These are phyloP conservation scores for Fragum sueziense DNA, from an alignment of 2,888 invertebrate genomes.

Conservation along the genomic window DNA sequence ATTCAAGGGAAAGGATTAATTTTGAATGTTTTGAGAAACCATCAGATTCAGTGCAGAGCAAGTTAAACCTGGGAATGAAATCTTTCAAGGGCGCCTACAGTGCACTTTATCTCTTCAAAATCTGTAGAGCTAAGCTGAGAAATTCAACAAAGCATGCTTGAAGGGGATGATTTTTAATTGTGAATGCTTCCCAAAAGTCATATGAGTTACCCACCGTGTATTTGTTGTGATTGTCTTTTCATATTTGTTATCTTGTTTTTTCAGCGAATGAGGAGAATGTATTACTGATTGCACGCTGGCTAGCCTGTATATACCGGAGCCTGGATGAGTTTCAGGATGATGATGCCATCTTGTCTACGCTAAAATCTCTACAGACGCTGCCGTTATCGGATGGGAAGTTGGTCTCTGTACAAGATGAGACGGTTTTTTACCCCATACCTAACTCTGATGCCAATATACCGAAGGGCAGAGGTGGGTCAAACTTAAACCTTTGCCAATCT, in stretches of 20 bases:
- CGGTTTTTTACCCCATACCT: conserved; percentile 76
- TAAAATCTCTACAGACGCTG: conserved; percentile 72
- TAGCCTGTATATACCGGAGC: conserved; percentile 79
- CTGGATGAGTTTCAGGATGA: conserved; percentile 78
- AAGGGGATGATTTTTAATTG: no score
- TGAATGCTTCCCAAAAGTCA: no score
- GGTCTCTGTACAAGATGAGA: conserved; percentile 68
- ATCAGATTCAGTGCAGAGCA: no score
- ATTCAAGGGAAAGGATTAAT: no score
- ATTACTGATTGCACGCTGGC: conserved; percentile 66
- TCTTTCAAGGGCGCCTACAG: no score
- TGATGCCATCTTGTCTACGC: conserved; percentile 65
- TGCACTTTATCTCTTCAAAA: no score
- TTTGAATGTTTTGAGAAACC: no score
- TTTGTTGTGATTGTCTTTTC: no score
- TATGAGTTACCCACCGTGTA: no score
- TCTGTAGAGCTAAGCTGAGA: no score
- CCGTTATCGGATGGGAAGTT: conserved; percentile 74
- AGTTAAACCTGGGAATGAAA: no score
- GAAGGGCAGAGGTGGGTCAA: conserved; percentile 17
- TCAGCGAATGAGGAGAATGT: conserved; percentile 24
- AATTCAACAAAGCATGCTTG: no score
- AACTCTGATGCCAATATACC: conserved; percentile 3
- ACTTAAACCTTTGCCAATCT: not conserved
- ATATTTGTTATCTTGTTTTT: not conserved